Conservation (phyloP, 2,888 invertebrate species). For the Pedicia rivosa region DNA sequence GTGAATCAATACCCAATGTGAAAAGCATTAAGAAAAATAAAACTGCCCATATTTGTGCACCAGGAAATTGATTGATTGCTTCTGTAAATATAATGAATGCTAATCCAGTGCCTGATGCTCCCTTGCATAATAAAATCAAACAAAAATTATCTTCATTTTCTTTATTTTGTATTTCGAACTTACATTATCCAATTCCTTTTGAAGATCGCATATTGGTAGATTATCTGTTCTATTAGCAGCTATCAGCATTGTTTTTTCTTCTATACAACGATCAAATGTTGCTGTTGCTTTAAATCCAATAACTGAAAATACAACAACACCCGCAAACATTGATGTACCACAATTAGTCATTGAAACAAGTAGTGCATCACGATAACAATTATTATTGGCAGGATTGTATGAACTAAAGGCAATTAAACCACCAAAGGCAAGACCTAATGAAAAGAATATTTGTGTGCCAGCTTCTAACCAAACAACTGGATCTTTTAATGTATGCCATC, state of each 20-base stretch:
- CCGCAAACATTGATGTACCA: conserved; percentile 92
- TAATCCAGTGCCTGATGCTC: conserved; percentile 88
- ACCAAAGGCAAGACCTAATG: conserved; percentile 87
- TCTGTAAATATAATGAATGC: conserved; percentile 97
- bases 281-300: conserved; percentile 69
- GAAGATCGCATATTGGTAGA: conserved; percentile 62
- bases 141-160: background rate
- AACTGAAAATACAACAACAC: conserved; percentile 88
- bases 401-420: conserved; percentile 87
- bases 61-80: conserved; percentile 94
- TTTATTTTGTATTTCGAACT: conserved; percentile 25
- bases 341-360: conserved; percentile 88
- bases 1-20: conserved; percentile 90
- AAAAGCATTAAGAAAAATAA: conserved; percentile 95
- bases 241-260: conserved; percentile 34
- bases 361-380: conserved; percentile 86
- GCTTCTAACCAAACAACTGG: conserved; percentile 96
- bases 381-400: conserved; percentile 93
- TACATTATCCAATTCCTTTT: conserved; percentile 78
- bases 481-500: conserved; percentile 80
- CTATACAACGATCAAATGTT: conserved; percentile 27
- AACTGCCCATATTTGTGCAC: conserved; percentile 90
- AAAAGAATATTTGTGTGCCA: conserved; percentile 95
- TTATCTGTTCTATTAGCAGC: conserved; percentile 44
- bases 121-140: conserved; percentile 40